These are phyloP conservation scores for Odontophorus gujanensis DNA, from an alignment of 2,113 vertebrate genomes.

Conservation along the genomic window DNA sequence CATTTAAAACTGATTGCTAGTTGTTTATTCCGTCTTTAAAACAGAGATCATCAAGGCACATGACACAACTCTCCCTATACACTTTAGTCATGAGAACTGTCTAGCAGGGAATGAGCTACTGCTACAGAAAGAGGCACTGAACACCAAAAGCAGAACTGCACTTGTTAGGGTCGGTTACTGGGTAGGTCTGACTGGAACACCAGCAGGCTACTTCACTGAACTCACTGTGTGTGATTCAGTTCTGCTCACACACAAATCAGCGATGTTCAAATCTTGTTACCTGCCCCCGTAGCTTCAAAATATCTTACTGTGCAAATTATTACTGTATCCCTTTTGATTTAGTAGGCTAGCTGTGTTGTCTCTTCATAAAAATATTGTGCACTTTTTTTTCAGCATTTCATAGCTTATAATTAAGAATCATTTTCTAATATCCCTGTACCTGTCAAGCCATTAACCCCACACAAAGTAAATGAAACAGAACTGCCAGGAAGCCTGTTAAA, in stretches of 20 bases:
- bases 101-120: neutral
- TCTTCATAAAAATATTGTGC: neutral
- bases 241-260: slow-evolving; percentile 8
- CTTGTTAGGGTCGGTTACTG: slow-evolving; percentile 24
- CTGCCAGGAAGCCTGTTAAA: neutral
- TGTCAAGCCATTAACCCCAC: slow-evolving; percentile 8
- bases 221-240: neutral
- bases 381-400: slow-evolving; percentile 32
- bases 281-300: slow-evolving; percentile 41
- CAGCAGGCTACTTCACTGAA: slow-evolving; percentile 43
- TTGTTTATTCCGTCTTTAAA: neutral
- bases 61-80: neutral
- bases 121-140: neutral
- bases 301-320: slow-evolving; percentile 60
- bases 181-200: slow-evolving; percentile 23
- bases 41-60: neutral
- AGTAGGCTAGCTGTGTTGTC: slow-evolving; percentile 12
- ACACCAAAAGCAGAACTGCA: neutral
- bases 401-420: slow-evolving; percentile 60
- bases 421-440: slow-evolving; percentile 40
- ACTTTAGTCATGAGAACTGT: neutral
- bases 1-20: neutral
- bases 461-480: neutral
- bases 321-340: slow-evolving; percentile 31
- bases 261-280: slow-evolving; percentile 48